phyloP scores from a whole-genome alignment of 2,113 vertebrate genomes.

The Spheniscus mendiculus region DNA sequence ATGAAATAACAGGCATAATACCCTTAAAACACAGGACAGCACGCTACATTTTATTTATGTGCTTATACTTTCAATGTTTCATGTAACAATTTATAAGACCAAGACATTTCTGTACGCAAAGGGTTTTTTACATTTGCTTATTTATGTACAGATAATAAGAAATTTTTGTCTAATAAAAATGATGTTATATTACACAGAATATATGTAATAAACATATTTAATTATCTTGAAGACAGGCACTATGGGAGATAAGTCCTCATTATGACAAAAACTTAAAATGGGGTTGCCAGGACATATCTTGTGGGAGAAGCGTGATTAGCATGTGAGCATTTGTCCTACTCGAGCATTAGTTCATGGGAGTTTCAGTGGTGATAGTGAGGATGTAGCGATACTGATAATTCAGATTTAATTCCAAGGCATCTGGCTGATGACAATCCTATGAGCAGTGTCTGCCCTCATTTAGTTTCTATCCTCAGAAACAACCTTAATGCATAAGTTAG shows the following conservation, averaged over 20 bases:
- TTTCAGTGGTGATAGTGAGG: accelerated
- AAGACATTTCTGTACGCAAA: background rate
- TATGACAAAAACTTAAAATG: background rate
- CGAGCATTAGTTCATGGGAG: background rate
- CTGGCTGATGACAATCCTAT: background rate
- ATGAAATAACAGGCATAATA: background rate
- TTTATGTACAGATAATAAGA: background rate
- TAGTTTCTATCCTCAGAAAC: background rate
- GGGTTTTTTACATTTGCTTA: background rate
- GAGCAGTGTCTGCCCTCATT: background rate
- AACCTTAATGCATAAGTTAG: background rate
- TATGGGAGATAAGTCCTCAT: background rate
- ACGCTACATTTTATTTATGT: background rate
- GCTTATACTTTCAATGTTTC: background rate
- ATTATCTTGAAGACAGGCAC: background rate
- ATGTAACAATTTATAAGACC: background rate
- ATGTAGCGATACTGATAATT: background rate
- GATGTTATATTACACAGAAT: background rate
- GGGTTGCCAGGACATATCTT: background rate
- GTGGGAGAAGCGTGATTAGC: background rate
- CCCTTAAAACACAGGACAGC: background rate
- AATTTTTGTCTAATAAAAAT: background rate
- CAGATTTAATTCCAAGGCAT: background rate
- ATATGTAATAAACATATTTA: background rate
- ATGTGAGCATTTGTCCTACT: background rate